Base-by-base conservation (phyloP, 2,797 vertebrate species). In the Artibeus lituratus region DNA sequence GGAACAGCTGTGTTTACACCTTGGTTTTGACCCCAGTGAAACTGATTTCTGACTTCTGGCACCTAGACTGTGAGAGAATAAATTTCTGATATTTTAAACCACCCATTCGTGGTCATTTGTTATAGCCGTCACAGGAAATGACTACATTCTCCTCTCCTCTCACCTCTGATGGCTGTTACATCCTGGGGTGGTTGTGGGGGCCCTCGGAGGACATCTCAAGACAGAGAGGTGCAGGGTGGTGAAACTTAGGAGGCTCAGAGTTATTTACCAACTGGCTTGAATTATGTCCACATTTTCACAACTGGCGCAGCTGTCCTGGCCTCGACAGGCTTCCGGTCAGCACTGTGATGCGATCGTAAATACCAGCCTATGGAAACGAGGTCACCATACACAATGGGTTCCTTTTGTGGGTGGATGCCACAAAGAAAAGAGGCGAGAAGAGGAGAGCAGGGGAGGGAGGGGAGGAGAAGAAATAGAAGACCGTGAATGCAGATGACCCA, bases 401-500 rank as follows among this genome's bases (percentile, higher is more conserved):
- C 47, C 70, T 96, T 59, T 85, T 87, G 51, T 55, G 70, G 55
- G 80, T 74, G 14, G 47, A 78, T 55, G 65, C 70, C n/a, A 65
- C 24, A 7, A 10, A 26, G 55, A 57, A 26, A 1, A 55, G 8
- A 22, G 21, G 7, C 39, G 39, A 42, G 39, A 42, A 42, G 4
- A 42, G 22, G 10, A 57, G 9, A 1, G 51, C 7, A 21, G 19
- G 19, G 19, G 19, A 21, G 19, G 19, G 2, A 21, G 51, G 19
- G 7, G 7, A 53, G 51, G 49, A 16, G 2, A 10, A 21, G 7
- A 32, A 7, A 76, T 37, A 51, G 42, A 87, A 88, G 49, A 18
- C 72, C 57, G 62, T n/a, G 57, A 15, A 93, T 37, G 84, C 76
- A 94, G 72, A 57, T 80, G 88, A 96, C 37, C 59, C 74, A 82